Evolutionary conservation across 2,113 vertebrate species (phyloP), one percentile per base, ranked within the genome.

Genomic region (Trogon surrucura): DNA sequence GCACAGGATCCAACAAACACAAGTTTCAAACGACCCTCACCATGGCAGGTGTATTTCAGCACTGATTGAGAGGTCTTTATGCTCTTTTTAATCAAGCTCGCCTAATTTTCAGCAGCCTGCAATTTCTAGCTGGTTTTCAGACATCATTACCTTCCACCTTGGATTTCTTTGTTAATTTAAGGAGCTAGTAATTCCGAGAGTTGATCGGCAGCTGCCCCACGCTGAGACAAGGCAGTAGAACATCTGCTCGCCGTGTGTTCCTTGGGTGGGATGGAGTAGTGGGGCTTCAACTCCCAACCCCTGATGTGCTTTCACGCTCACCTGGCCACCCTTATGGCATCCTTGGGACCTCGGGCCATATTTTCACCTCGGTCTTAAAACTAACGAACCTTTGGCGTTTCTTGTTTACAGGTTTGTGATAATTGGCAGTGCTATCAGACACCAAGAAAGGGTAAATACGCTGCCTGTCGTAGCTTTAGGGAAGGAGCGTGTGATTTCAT

Each of bases 61-160:
- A 7, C 36, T 6, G 9, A 30, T 60, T 41, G 41, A 41, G 67
- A 83, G 38, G 66, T 29, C 19, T 5, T 78, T 16, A 8, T 32
- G 26, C 20, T 75, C 27, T 36, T 48, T 66, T 84, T 51, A 71
- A 60, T 64, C 90, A 67, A 23, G 70, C 58, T 57, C 47, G 58
- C 62, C 61, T 83, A 11, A 60, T 87, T 79, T 71, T 57, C 74
- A 71, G n/a, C 88, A 44, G 57, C 51, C 61, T 88, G 60, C 34
- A 3, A 2, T 34, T 73, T 44, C 54, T 22, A 58, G 73, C 50
- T 93, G 54, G 5, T 60, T 90, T 95, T 85, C 90, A 89, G 85
- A 54, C 66, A 85, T 77, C 77, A 45, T 78, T 94, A 50, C 75
- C 30, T 88, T 45, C 83, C 79, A 78, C 77, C 91, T 93, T 82